A percentile compares a stretch with the other conserved stretches of the same genome.
Conservation (phyloP, 2,888 invertebrate species). For the Macaria liturata region DNA sequence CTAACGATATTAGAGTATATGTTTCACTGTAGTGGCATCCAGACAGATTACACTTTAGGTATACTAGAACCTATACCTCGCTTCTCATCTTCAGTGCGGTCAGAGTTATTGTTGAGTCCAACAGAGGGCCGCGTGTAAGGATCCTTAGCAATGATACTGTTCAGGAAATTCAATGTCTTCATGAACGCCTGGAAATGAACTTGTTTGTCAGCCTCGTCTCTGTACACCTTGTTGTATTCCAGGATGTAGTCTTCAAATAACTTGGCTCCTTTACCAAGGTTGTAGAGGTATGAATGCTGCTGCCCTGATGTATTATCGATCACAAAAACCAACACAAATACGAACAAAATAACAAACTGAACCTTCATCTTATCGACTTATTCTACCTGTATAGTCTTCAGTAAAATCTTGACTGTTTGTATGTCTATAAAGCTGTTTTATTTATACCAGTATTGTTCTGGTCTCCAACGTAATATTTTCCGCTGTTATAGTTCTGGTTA, state of each 20-base stretch:
- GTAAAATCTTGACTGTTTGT: too few relatives aligned
- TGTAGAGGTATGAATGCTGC: not conserved
- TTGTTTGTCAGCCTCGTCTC: constrained; percentile 45
- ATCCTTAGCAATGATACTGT: constrained; percentile 35
- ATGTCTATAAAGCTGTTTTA: not conserved
- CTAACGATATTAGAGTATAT: too few relatives aligned
- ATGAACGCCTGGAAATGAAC: constrained; percentile 47
- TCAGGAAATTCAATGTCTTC: constrained; percentile 41
- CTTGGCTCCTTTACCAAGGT: not conserved
- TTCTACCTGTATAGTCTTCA: too few relatives aligned
- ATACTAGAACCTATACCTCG: not conserved
- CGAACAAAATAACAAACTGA: not conserved
- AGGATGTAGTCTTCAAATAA: constrained; percentile 49
- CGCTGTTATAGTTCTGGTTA: not conserved
- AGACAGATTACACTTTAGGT: not conserved
- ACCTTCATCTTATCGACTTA: not conserved
- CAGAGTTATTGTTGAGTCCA: constrained; percentile 42
- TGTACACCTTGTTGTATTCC: constrained; percentile 46
- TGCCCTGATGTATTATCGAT: not conserved
- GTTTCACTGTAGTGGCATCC: too few relatives aligned
- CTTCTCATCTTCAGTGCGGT: constrained; percentile 47
- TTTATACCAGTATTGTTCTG: not conserved
- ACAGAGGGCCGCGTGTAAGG: constrained; percentile 21
- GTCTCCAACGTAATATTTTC: not conserved
- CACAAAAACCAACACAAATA: not conserved